Base-by-base conservation (phyloP, 2,888 invertebrate species). In the Melanargia galathea region DNA sequence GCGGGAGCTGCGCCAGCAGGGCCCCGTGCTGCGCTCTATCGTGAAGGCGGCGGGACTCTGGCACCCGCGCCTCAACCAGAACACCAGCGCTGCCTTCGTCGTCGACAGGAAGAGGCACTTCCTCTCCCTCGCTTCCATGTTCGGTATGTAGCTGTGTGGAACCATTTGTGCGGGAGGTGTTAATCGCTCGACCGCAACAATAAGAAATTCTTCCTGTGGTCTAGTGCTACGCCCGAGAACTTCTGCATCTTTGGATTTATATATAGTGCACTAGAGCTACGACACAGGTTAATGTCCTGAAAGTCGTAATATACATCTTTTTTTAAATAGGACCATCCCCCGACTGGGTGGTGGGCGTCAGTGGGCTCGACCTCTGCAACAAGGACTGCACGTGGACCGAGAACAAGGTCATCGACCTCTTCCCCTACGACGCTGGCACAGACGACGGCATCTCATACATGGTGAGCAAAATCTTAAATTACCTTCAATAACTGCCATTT, bases 261-360 rank as follows among this genome's bases (percentile, higher is more conserved):
- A n/a, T n/a, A n/a, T n/a, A n/a, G n/a, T n/a, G n/a, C n/a, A n/a
- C n/a, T n/a, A n/a, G 22, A 10, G 22, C 8, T 10, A 22, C n/a
- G 2, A 10, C 22, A 46, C 10, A 38, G 4, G n/a, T n/a, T 38
- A 6, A 40, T 6, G 16, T 40, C 4, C 13, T 5, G 46, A 13
- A 20, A 46, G 30, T 2, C 4, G 5, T 3, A 46, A 52, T 33
- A n/a, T n/a, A n/a, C n/a, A n/a, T n/a, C n/a, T 26, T 45, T 11
- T 45, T 22, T 18, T 13, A 38, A 48, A 0, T 65, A 96, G 96
- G 98, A 0, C 99, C 99, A 0, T 97, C 98, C 11, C 99, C 99
- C 0, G 99, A 99, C 90, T 99, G 99, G 99, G 96, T 98, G 73
- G 97, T 98, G 48, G 99, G 99, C 0, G 95, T 99, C 35, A 96